Conservation (phyloP, 1,140 invertebrate species). For the Zophobas atratus region DNA sequence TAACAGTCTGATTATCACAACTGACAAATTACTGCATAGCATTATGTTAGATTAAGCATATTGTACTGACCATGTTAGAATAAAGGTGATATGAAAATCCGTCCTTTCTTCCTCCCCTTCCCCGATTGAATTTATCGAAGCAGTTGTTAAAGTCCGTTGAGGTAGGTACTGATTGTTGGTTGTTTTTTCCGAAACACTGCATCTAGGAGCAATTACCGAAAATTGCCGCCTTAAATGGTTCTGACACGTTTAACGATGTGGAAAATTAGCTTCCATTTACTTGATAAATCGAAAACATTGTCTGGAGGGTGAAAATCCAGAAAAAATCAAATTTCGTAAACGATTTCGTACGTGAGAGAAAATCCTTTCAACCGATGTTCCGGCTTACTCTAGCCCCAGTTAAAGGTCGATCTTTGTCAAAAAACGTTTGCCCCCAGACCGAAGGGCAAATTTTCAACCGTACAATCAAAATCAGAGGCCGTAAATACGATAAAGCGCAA, state of each 20-base stretch:
- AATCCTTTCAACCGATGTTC: not conserved
- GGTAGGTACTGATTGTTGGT: not conserved
- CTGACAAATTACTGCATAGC: constrained; percentile 23
- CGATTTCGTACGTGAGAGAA: constrained; percentile 7
- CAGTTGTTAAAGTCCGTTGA: too few species aligned
- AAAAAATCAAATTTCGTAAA: constrained; percentile 14
- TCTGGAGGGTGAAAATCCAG: constrained; percentile 3
- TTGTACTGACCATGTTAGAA: constrained; percentile 46
- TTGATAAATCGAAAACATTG: constrained; percentile 33
- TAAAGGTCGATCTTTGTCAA: too few species aligned
- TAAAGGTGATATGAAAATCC: constrained; percentile 24
- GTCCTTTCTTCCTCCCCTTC: not conserved
- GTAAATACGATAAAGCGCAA: not conserved
- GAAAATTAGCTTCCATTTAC: constrained; percentile 36
- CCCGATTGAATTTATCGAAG: too few species aligned
- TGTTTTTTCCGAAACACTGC: constrained; percentile 13
- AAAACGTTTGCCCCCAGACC: too few species aligned
- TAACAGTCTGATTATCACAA: constrained; percentile 51
- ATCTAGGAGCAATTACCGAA: constrained; percentile 7
- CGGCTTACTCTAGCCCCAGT: too few species aligned
- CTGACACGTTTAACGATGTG: constrained; percentile 24
- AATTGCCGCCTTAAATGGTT: constrained; percentile 33
- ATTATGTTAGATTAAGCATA: constrained; percentile 43
- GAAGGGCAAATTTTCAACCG: too few species aligned
- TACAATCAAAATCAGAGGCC: not conserved